phyloP scores from a whole-genome alignment of 2,113 vertebrate species.

The Elaphurus davidianus region DNA sequence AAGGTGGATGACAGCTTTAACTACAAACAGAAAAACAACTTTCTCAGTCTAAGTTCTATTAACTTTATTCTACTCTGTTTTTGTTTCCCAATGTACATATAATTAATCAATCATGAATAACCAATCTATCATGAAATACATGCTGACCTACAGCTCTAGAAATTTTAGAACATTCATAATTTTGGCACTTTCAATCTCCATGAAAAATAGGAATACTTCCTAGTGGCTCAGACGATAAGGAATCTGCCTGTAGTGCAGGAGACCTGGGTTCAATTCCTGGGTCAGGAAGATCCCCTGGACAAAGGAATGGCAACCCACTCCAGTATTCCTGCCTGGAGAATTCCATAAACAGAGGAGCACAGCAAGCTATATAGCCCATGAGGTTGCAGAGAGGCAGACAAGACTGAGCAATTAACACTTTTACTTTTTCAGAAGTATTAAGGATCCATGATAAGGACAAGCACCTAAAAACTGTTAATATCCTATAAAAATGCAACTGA shows the following conservation, averaged over 20 bases:
- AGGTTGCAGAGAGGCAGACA: background rate
- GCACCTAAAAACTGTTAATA: background rate
- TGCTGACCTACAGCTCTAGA: background rate
- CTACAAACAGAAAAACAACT: conserved; percentile 20
- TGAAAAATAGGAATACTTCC: background rate
- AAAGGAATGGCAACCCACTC: background rate
- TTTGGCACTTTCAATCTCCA: conserved; percentile 6
- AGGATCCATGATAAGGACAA: background rate
- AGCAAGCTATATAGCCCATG: background rate
- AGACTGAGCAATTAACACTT: background rate
- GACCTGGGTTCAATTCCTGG: background rate
- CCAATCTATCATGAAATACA: background rate
- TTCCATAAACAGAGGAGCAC: background rate
- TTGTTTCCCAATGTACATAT: background rate
- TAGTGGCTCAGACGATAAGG: background rate
- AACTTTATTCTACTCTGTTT: conserved; percentile 8
- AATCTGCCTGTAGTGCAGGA: background rate
- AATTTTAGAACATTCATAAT: background rate
- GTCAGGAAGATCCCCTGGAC: background rate
- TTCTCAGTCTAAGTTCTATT: background rate
- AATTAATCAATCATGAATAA: background rate
- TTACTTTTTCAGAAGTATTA: background rate
- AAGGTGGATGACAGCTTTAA: background rate
- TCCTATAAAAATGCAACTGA: background rate
- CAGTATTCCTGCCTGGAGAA: background rate